Conservation (phyloP, 2,888 invertebrate genomes). For the Pherbina coryleti region DNA sequence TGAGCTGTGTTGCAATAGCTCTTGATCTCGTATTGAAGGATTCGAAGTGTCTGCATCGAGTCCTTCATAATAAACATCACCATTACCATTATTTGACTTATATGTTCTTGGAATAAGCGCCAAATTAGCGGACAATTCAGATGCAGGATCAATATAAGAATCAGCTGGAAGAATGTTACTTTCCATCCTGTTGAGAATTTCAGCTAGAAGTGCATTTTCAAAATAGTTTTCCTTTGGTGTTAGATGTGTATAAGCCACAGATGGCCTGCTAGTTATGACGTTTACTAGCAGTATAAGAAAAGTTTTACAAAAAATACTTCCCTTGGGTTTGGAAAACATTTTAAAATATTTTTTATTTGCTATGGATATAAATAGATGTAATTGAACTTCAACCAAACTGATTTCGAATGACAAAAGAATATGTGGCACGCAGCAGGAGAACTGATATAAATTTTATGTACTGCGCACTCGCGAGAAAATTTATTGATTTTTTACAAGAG, state of each 20-base stretch:
- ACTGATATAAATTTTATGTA: neutral
- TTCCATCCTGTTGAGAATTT: slow-evolving; percentile 83
- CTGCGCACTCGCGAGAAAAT: slow-evolving; percentile 2
- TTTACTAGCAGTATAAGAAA: slow-evolving; percentile 16
- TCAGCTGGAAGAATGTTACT: slow-evolving; percentile 80
- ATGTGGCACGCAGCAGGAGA: neutral
- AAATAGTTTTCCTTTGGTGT: slow-evolving; percentile 74
- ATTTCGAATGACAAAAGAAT: neutral
- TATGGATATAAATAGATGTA: neutral
- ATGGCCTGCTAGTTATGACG: neutral
- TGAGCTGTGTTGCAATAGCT: slow-evolving; percentile 85
- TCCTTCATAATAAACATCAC: slow-evolving; percentile 24
- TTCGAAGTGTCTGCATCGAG: slow-evolving; percentile 63
- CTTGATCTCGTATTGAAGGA: slow-evolving; percentile 88
- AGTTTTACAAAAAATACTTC: neutral
- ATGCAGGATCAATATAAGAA: slow-evolving; percentile 66
- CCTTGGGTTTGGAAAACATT: neutral
- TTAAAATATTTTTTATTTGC: neutral
- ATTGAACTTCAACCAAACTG: neutral
- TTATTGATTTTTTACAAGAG: slow-evolving; percentile 2
- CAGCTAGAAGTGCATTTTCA: slow-evolving; percentile 80
- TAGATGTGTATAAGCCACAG: slow-evolving; percentile 1
- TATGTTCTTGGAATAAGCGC: slow-evolving; percentile 73
- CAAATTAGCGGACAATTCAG: slow-evolving; percentile 62
- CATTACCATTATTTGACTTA: slow-evolving; percentile 60